Evolutionary conservation across 2,888 invertebrate genomes (phyloP).

Genomic region (Drosophila meridionalis): DNA sequence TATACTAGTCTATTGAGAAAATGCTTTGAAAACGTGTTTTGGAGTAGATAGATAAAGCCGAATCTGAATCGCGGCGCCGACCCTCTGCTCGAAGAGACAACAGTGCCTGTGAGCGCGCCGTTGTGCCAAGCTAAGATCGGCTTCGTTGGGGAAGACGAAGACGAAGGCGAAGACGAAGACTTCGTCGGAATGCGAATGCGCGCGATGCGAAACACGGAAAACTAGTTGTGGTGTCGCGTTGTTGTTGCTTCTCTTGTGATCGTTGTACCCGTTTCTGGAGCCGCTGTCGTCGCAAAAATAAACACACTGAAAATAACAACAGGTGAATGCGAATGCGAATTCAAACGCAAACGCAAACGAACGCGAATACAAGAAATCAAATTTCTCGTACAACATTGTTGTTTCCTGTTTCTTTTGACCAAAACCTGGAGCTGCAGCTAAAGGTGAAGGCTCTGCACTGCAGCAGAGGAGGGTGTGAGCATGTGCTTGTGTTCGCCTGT

Average conservation of each 20-base stretch:
- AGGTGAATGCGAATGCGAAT: constrained; percentile 78
- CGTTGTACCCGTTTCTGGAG: constrained; percentile 42
- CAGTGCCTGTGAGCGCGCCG: constrained; percentile 16
- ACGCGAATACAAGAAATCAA: constrained; percentile 71
- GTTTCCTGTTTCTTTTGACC: constrained; percentile 64
- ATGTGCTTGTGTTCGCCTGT: constrained; percentile 20
- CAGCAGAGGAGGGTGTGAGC: constrained; percentile 5
- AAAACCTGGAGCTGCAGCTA: constrained; percentile 19
- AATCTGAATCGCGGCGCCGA: constrained; percentile 56
- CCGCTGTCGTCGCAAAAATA: constrained; percentile 59
- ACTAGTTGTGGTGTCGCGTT: constrained; percentile 69
- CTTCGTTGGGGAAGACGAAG: constrained; percentile 16
- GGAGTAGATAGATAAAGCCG: constrained; percentile 66
- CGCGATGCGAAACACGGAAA: constrained; percentile 70
- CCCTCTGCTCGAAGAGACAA: constrained; percentile 17
- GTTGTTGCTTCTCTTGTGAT: constrained; percentile 37
- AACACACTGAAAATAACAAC: constrained; percentile 71
- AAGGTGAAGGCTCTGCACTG: not conserved
- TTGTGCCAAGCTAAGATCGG: constrained; percentile 15
- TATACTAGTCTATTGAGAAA: constrained; percentile 61
- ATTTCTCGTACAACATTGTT: constrained; percentile 64
- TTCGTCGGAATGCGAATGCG: constrained; percentile 54
- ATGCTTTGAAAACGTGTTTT: constrained; percentile 68
- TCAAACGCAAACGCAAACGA: constrained; percentile 36
- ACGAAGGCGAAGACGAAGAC: constrained; percentile 32